Evolutionary conservation across 2,888 invertebrate genomes (phyloP).

Genomic region (Andrena fulva): DNA sequence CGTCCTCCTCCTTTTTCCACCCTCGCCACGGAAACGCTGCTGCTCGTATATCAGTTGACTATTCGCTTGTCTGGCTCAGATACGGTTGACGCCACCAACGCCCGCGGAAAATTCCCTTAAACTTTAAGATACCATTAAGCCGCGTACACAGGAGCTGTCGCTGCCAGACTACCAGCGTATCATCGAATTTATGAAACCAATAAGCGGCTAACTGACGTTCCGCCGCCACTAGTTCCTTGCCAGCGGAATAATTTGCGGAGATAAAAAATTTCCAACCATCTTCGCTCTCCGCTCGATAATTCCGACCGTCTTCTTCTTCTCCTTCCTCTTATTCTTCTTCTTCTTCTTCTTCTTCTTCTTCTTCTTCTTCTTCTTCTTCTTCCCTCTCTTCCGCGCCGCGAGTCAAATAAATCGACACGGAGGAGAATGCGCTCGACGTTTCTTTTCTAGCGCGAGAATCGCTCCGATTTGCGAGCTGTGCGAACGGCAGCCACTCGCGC

Average conservation of each 20-base stretch:
- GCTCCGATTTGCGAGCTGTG: not conserved
- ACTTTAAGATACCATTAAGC: conserved; percentile 73
- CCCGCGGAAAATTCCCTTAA: conserved; percentile 67
- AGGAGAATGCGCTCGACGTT: not conserved
- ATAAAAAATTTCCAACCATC: conserved; percentile 17
- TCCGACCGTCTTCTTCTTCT: not conserved
- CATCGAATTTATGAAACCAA: conserved; percentile 68
- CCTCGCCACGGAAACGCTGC: conserved; percentile 38
- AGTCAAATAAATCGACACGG: conserved; percentile 7
- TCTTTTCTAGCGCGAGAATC: not conserved
- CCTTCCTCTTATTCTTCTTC: not conserved
- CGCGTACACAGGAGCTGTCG: conserved; percentile 65
- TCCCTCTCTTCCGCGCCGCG: not conserved
- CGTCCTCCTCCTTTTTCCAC: not conserved
- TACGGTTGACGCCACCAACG: conserved; percentile 62
- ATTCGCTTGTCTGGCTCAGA: conserved; percentile 75
- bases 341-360: no score
- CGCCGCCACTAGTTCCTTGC: not conserved
- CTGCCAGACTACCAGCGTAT: conserved; percentile 45
- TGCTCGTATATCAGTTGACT: conserved; percentile 73
- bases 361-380: not conserved
- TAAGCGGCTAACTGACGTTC: conserved; percentile 51
- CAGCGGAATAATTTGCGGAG: conserved; percentile 26
- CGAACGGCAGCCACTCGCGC: not conserved
- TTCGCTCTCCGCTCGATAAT: no score